phyloP scores from a whole-genome alignment of 2,797 vertebrate species.

The Anas bernieri region DNA sequence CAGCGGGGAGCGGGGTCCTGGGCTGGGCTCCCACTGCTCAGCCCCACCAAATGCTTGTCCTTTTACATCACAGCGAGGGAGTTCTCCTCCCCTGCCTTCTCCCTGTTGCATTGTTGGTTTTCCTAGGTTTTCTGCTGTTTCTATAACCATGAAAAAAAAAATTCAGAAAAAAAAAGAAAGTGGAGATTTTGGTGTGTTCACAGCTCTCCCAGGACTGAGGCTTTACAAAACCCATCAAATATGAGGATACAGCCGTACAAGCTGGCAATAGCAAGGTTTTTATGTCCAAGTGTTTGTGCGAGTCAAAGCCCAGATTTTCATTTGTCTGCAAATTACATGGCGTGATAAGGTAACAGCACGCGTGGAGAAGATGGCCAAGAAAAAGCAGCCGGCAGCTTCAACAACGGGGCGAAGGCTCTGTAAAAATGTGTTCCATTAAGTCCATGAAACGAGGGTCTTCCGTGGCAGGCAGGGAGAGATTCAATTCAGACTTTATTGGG shows the following conservation, averaged over 20 bases:
- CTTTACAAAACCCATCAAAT: slow-evolving; percentile 1
- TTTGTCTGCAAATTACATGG: slow-evolving; percentile 17
- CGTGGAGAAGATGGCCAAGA: not conserved
- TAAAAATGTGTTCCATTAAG: slow-evolving; percentile 61
- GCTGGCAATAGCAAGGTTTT: slow-evolving; percentile 6
- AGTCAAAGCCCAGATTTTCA: slow-evolving; percentile 52
- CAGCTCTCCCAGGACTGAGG: slow-evolving; percentile 1
- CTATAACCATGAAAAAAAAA: not conserved
- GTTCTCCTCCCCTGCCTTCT: not conserved
- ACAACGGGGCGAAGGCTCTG: not conserved
- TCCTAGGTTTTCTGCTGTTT: not conserved
- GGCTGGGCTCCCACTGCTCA: not conserved
- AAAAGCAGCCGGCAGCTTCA: not conserved
- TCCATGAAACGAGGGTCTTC: not conserved
- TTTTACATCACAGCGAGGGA: not conserved
- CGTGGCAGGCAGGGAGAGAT: not conserved
- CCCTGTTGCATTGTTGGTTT: not conserved
- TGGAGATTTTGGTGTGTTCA: slow-evolving; percentile 4
- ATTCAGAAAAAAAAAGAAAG: not conserved
- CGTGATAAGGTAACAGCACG: slow-evolving; percentile 37
- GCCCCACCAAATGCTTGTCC: not conserved
- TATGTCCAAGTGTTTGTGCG: slow-evolving; percentile 27
- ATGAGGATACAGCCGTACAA: not conserved
- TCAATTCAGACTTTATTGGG: not conserved
- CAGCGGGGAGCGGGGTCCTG: not conserved